A percentile compares a stretch with the other conserved stretches of the same genome.
phyloP scores from a whole-genome alignment of 2,888 invertebrate genomes.

The Brenthis hecate region DNA sequence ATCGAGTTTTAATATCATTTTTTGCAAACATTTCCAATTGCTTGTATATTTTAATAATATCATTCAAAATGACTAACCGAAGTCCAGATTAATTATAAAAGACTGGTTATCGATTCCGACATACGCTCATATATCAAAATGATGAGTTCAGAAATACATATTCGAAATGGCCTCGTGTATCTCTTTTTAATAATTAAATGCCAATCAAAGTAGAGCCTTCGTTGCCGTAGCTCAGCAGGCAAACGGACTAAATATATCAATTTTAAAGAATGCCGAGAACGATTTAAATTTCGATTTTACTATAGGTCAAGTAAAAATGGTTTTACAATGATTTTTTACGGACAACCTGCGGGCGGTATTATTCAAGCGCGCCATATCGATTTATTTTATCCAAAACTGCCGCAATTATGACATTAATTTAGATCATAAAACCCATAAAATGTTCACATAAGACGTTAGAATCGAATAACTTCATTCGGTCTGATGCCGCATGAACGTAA shows the following conservation, averaged over 20 bases:
- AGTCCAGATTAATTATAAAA: conserved; percentile 32
- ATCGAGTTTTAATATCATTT: conserved; percentile 7
- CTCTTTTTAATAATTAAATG: conserved; percentile 52
- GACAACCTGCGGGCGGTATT: conserved; percentile 74
- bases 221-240: conserved; percentile 38
- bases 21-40: conserved; percentile 20
- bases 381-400: conserved; percentile 77
- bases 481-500: conserved; percentile 63
- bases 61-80: conserved; percentile 22
- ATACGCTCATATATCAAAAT: conserved; percentile 57
- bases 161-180: conserved; percentile 61
- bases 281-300: conserved; percentile 8
- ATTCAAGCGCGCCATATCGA: conserved; percentile 74
- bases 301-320: conserved; percentile 58
- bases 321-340: conserved; percentile 53
- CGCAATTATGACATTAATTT: conserved; percentile 80
- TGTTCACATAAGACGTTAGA: conserved; percentile 71
- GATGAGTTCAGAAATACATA: conserved; percentile 55
- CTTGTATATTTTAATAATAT: conserved; percentile 18
- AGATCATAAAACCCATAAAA: conserved; percentile 73
- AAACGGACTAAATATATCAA: conserved; percentile 44
- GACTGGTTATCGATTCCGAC: conserved; percentile 49
- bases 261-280: conserved; percentile 49
- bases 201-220: conserved; percentile 47
- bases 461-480: conserved; percentile 71